Percentiles rank a stretch among this genome's conserved stretches.
These are phyloP conservation scores for Pituophis catenifer DNA, from an alignment of 2,113 vertebrate species.

Conservation along the genomic window DNA sequence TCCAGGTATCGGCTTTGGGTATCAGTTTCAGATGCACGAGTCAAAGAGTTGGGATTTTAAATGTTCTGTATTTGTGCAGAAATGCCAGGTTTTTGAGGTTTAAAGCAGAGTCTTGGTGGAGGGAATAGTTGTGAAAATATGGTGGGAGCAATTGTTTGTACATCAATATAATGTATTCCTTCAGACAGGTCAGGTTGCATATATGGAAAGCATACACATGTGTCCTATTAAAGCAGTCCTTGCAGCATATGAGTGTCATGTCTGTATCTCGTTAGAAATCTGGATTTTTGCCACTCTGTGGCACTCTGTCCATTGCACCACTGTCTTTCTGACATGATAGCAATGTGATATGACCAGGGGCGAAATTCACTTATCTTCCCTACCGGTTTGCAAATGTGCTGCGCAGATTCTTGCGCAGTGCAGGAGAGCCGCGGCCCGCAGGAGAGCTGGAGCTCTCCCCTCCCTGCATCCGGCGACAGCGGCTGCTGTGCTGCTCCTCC, in stretches of 20 bases:
- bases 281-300: neutral
- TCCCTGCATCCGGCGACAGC: no score
- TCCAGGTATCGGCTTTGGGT: conserved; percentile 4
- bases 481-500: no score
- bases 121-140: neutral
- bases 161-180: neutral
- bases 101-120: neutral
- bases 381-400: no score
- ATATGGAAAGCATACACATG: no score
- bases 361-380: no score
- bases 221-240: neutral
- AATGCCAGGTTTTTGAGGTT: neutral
- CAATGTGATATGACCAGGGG: neutral
- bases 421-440: no score
- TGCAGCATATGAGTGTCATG: neutral
- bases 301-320: neutral
- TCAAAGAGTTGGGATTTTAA: neutral
- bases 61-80: neutral
- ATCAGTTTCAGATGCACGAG: neutral
- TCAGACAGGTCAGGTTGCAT: neutral
- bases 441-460: no score
- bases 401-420: no score
- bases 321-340: neutral
- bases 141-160: neutral
- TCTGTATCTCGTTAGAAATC: neutral